Evolutionary conservation across 1,140 invertebrate species (phyloP), one percentile per base, ranked within the genome.

Genomic region (Dreissena rostriformis): DNA sequence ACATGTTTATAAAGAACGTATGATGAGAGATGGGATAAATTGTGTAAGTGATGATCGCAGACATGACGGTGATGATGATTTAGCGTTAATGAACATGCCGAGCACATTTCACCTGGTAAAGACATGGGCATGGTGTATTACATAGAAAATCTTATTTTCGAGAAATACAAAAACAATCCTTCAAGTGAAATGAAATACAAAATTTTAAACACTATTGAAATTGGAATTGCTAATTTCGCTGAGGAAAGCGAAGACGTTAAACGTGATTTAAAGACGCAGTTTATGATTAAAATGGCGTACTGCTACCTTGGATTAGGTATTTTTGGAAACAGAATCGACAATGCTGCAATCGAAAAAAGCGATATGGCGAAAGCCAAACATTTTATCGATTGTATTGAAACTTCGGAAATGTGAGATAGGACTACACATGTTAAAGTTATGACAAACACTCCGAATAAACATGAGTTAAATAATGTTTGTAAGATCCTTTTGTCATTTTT

Each of bases 71-170:
- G 79, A 82, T 5, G 79, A 72, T 15, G 79, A 70, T 12, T 57
- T 82, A 28, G 71, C 55, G n/a, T 65, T 1, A 82, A 74, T 39
- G 55, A 72, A 24, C 79, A 82, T 52, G 68, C 79, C 19, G 79
- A 82, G 61, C 22, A 67, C 39, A 52, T 82, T 1, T 15, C 39
- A 7, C 79, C 79, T 0, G 72, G 79, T 29, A 82, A 74, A 26
- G 79, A 82, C 28, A 73, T 70, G 10, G 79, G 79, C 2, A 82
- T 82, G 79, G 79, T 82, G 53, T 82, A 67, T 24, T 82, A 82
- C 70, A 82, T 82, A 7, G 79, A 82, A 15, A 82, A 82, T 61
- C 53, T 82, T 6, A 28, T 82, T 4, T 52, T 63, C 29, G 68
- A 82, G 53, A 61, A 67, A 17, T 82, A 73, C 52, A 70, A 82